Base-by-base conservation (phyloP, 2,113 vertebrate species). In the Alaudala cheleensis region DNA sequence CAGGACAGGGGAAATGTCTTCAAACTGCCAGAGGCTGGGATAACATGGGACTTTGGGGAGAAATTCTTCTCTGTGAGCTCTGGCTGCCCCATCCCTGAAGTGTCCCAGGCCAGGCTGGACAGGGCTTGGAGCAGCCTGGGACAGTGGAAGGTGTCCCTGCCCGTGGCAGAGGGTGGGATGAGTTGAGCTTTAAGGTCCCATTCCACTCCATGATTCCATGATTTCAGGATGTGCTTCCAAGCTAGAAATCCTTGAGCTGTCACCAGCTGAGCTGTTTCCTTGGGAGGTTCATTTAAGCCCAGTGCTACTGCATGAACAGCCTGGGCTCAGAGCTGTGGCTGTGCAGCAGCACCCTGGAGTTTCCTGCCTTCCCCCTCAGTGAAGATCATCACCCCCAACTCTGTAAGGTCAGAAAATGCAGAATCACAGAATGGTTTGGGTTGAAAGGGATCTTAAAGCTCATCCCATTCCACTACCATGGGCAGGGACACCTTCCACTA, bases 111-210 rank as follows among this genome's bases (percentile, higher is more conserved):
- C 23, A 28, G 50, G 25, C 2, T 67, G 37, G 47, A 45, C 1
- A 0, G 33, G 47, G 14, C 4, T 62, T 37, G 39, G 37, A 77
- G 14, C 33, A 51, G 0, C 28, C n/a, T 73, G 62, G 45, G 37
- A 14, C 3, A 10, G 25, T 67, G 53, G 37, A 14, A 69, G 14
- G 54, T 69, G 45, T 77, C 61, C 25, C 71, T 57, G 45, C 11
- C 24, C 39, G 13, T 20, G 45, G 39, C 45, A 60, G 53, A 8
- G 44, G 12, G 37, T 7, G 18, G 28, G 3, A 45, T 13, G 22
- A 14, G 23, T 22, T n/a, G 23, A 8, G 5, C 17, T 33, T 17
- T 37, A 45, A 45, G 39, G 3, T 77, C 23, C 6, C 10, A 16
- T 69, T 57, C 12, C 25, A 37, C 10, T 60, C 62, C 19, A 18